These are phyloP conservation scores for Picus viridis DNA, from an alignment of 2,797 vertebrate genomes.

Conservation along the genomic window DNA sequence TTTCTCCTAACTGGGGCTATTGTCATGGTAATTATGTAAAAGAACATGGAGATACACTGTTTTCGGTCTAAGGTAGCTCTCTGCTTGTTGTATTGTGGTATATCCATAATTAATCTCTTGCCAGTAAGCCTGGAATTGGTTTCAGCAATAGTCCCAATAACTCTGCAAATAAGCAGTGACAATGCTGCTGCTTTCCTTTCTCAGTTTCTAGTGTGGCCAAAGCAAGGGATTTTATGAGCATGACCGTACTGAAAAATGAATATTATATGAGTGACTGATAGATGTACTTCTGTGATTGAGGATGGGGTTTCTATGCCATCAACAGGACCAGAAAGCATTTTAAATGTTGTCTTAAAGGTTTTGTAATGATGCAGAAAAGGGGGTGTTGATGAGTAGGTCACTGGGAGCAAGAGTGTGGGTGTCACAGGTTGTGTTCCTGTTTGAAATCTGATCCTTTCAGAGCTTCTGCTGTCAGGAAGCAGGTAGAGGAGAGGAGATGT, in stretches of 20 bases:
- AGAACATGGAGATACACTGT: neutral
- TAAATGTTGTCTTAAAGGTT: neutral
- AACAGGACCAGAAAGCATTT: neutral
- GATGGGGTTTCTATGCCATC: neutral
- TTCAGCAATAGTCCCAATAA: neutral
- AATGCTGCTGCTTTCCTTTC: neutral
- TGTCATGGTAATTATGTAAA: conserved; percentile 3
- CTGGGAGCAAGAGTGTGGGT: neutral
- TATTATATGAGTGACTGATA: neutral
- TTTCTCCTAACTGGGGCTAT: neutral
- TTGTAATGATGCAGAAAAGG: neutral
- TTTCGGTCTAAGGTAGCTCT: neutral
- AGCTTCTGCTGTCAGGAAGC: neutral
- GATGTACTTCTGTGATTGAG: neutral
- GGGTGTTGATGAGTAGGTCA: neutral
- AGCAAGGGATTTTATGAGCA: neutral
- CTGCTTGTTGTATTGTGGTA: neutral
- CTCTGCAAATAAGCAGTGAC: neutral
- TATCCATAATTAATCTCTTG: neutral
- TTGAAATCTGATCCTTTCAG: neutral
- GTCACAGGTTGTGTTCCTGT: neutral
- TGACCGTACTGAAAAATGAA: neutral
- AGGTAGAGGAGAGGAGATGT: neutral
- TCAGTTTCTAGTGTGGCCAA: neutral
- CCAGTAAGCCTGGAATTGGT: neutral